Evolutionary conservation across 2,888 invertebrate species (phyloP).

Genomic region (Caenorhabditis sp.): DNA sequence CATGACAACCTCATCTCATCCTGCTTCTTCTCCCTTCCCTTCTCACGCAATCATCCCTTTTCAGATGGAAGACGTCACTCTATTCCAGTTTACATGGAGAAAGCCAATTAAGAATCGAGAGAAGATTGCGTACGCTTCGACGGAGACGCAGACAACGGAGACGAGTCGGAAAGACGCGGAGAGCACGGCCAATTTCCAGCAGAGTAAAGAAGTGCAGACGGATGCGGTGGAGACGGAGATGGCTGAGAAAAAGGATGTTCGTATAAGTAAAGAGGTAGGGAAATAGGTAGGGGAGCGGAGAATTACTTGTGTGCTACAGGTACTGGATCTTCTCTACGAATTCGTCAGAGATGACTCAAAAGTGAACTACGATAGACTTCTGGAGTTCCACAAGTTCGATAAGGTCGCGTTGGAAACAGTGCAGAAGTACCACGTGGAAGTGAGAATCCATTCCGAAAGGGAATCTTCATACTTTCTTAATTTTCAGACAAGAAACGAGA

Average conservation of each 20-base stretch:
- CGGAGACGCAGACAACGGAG: slow-evolving; percentile 39
- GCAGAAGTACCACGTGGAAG: slow-evolving; percentile 53
- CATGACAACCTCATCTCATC: slow-evolving; percentile 11
- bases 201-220: slow-evolving; percentile 36
- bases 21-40: neutral
- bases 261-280: slow-evolving; percentile 32
- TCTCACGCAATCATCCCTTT: neutral
- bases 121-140: neutral
- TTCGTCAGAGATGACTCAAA: slow-evolving; percentile 46
- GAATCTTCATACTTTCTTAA: no score
- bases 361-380: slow-evolving; percentile 50
- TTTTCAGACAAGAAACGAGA: slow-evolving; percentile 48
- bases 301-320: slow-evolving; percentile 1
- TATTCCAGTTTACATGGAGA: slow-evolving; percentile 32
- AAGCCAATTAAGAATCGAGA: slow-evolving; percentile 1
- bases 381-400: slow-evolving; percentile 51
- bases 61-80: slow-evolving; percentile 45
- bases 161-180: slow-evolving; percentile 24
- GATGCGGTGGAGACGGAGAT: slow-evolving; percentile 15
- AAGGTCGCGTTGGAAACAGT: slow-evolving; percentile 46
- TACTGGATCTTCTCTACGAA: slow-evolving; percentile 23
- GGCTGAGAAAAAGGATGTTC: slow-evolving; percentile 8
- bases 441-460: neutral
- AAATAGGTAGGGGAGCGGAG: neutral
- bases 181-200: slow-evolving; percentile 18